Base-by-base conservation (phyloP, 2,113 vertebrate genomes). In the Podilymbus podiceps region DNA sequence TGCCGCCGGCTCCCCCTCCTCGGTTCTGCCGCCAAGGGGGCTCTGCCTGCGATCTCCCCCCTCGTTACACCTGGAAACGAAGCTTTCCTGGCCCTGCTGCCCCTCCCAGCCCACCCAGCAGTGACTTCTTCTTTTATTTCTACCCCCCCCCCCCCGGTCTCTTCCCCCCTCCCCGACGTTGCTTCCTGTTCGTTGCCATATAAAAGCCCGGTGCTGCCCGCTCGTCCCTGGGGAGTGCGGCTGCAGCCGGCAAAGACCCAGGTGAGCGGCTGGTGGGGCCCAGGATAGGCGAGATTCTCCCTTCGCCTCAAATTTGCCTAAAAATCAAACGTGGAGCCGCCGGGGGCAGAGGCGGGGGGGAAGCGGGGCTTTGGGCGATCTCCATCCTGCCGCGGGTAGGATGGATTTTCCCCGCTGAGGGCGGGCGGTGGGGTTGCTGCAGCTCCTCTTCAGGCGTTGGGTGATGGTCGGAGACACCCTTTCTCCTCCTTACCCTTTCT, bases 381-480 rank as follows among this genome's bases (percentile, higher is more conserved):
- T 38, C 44, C 66, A 8, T 25, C 78, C 42, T 6, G 8, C 31
- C 33, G 12, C 28, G 18, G 2, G 0, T 2, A 28, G 40, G 22
- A 2, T 33, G 40, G 59, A 5, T 15, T 21, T 9, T 19, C 8
- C 30, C 24, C 0, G 3, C 47, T 4, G 20, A 13, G 58, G 49
- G 15, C 1, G 4, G 17, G 11, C 33, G 3, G 33, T 38, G 67
- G 33, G 30, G 19, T 8, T 1, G 15, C 4, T 2, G 30, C 4
- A 6, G 35, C 64, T 60, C 33, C 25, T 42, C 30, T 16, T 38
- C 6, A 28, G 25, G 31, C 1, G 6, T 25, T 18, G 71, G n/a
- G 17, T 8, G n/a, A 8, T 8, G 30, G 22, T 18, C 28, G n/a
- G 60, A 30, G 30, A 2, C 7, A 2, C 23, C 18, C 1, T 0